Conservation (phyloP, 2,888 invertebrate species). For the Caenorhabditis becei region DNA sequence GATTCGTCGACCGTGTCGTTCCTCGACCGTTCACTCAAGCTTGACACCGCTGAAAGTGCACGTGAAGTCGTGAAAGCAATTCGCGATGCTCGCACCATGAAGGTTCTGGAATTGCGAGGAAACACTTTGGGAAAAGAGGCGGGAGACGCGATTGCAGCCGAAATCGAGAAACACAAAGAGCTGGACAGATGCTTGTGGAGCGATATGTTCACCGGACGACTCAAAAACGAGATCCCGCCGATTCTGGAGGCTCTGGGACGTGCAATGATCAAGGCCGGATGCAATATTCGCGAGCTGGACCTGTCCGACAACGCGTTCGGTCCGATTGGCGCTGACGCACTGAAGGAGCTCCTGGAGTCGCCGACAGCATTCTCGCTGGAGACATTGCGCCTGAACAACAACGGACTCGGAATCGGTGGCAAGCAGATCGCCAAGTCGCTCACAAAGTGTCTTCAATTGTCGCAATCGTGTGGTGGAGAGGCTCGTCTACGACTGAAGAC, state of each 20-base stretch:
- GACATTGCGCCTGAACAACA: conserved; percentile 92
- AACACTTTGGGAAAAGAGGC: conserved; percentile 77
- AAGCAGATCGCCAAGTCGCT: conserved; percentile 81
- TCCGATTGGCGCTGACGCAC: conserved; percentile 92
- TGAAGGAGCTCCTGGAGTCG: conserved; percentile 88
- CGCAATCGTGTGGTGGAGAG: conserved; percentile 55
- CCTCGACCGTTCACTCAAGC: conserved; percentile 59
- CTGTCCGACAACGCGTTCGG: conserved; percentile 98
- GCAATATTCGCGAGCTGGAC: conserved; percentile 90
- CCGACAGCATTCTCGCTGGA: conserved; percentile 90
- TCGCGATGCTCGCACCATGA: conserved; percentile 35
- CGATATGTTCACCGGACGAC: conserved; percentile 95
- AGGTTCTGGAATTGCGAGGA: conserved; percentile 69
- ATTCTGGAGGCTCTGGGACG: conserved; percentile 88
- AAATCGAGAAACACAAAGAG: conserved; percentile 58
- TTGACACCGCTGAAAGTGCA: conserved; percentile 60
- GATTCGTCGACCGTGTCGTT: conserved; percentile 42
- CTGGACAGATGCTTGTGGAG: conserved; percentile 88
- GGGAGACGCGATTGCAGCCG: conserved; percentile 64
- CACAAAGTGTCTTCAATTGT: conserved; percentile 67
- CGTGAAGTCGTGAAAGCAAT: conserved; percentile 65
- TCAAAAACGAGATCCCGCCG: conserved; percentile 95
- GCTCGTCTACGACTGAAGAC: conserved; percentile 88
- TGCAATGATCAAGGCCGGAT: conserved; percentile 89
- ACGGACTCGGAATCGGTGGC: conserved; percentile 95